Evolutionary conservation across 2,888 invertebrate genomes (phyloP).

Genomic region (Lasioglossum zephyrum): DNA sequence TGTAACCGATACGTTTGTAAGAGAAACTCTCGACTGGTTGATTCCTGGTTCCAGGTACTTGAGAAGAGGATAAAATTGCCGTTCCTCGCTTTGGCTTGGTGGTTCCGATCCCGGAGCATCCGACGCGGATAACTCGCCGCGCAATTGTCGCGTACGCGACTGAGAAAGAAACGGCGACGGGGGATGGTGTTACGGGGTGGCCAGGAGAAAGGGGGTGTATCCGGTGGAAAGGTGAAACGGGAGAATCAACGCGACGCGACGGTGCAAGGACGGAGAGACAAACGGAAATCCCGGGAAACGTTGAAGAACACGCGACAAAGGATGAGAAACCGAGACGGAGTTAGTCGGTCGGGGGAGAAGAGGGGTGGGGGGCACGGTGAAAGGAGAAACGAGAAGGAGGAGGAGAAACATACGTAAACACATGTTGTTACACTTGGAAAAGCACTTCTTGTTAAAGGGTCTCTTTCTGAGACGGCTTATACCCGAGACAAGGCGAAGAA

Average conservation of each 20-base stretch:
- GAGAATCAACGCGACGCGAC: conserved; percentile 1
- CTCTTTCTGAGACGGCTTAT: conserved; percentile 67
- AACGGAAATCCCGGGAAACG: conserved; percentile 29
- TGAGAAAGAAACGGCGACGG: background rate
- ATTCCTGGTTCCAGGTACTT: conserved; percentile 38
- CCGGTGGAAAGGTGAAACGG: conserved; percentile 19
- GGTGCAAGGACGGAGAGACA: conserved; percentile 27
- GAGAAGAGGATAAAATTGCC: conserved; percentile 59
- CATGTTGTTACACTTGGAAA: conserved; percentile 63
- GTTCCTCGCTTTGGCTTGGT: conserved; percentile 30
- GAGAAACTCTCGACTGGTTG: conserved; percentile 48
- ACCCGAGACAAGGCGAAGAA: conserved; percentile 61
- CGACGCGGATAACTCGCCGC: conserved; percentile 39
- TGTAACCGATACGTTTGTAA: conserved; percentile 59
- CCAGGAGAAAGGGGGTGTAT: background rate
- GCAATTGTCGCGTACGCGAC: conserved; percentile 48
- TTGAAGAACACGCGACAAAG: conserved; percentile 26
- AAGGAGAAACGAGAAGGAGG: conserved; percentile 1
- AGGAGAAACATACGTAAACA: conserved; percentile 51
- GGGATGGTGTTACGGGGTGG: background rate
- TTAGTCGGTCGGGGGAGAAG: background rate
- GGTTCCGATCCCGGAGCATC: conserved; percentile 36
- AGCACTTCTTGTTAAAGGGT: conserved; percentile 63
- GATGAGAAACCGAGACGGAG: conserved; percentile 25
- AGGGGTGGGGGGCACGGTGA: background rate